A percentile compares a stretch with the other conserved stretches of the same genome.
Conservation (phyloP, 2,113 vertebrate genomes). For the Cyanoliseus patagonus region DNA sequence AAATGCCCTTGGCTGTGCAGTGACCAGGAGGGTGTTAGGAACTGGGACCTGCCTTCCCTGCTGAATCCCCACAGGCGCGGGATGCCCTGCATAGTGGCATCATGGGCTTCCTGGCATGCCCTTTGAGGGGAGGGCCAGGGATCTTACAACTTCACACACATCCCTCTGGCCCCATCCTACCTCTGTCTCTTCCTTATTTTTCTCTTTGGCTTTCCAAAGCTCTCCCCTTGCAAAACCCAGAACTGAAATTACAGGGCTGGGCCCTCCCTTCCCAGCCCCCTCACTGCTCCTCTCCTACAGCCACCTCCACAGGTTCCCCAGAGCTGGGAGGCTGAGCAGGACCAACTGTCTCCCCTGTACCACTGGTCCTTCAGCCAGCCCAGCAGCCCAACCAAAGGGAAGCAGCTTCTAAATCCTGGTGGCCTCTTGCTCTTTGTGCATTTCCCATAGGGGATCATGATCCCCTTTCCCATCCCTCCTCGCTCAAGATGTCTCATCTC, state of each 20-base stretch:
- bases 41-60: background rate
- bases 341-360: background rate
- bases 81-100: background rate
- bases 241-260: conserved; percentile 35
- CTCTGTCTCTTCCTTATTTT: conserved; percentile 16
- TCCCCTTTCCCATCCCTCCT: background rate
- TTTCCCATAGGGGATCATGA: background rate
- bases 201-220: conserved; percentile 1
- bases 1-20: background rate
- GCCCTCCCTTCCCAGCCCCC: background rate
- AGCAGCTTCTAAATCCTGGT: background rate
- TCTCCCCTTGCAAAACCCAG: conserved; percentile 55
- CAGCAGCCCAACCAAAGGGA: background rate
- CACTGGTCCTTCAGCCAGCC: background rate
- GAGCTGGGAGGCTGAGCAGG: background rate
- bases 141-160: background rate
- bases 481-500: background rate
- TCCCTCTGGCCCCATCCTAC: background rate
- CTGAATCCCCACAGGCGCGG: background rate
- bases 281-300: background rate
- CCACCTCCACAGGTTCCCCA: background rate
- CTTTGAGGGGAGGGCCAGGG: background rate
- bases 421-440: background rate
- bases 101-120: fast-evolving
- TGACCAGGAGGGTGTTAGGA: background rate